Conservation (phyloP, 2,113 vertebrate species). For the Eidolon helvum region DNA sequence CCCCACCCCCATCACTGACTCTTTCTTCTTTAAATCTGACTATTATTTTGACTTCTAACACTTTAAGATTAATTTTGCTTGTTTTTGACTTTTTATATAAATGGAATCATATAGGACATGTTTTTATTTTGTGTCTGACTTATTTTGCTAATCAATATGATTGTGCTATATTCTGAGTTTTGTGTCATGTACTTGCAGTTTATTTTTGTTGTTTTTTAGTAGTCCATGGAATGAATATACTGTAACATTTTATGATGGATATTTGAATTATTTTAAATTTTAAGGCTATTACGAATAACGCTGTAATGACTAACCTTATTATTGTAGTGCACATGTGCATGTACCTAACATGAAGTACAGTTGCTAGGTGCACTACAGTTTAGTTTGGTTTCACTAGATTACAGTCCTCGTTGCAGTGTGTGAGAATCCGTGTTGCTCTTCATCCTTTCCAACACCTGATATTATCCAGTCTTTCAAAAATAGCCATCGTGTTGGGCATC, state of each 20-base stretch:
- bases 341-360: not conserved
- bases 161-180: not conserved
- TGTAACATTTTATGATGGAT: not conserved
- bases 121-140: not conserved
- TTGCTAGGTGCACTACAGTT: not conserved
- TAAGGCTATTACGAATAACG: not conserved
- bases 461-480: not conserved
- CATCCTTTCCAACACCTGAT: not conserved
- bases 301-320: not conserved
- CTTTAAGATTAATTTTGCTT: not conserved
- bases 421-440: not conserved
- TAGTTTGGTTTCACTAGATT: not conserved
- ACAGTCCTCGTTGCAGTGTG: not conserved
- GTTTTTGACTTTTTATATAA: not conserved
- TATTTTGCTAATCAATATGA: not conserved
- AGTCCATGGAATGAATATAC: not conserved
- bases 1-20: not conserved
- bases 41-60: not conserved
- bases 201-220: not conserved
- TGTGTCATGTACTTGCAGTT: not conserved
- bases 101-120: not conserved
- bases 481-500: not conserved
- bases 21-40: not conserved
- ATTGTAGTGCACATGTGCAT: not conserved
- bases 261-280: not conserved